Percentiles rank a stretch among this genome's conserved stretches.
Conservation (phyloP, 2,888 invertebrate species). For the Carabus problematicus region DNA sequence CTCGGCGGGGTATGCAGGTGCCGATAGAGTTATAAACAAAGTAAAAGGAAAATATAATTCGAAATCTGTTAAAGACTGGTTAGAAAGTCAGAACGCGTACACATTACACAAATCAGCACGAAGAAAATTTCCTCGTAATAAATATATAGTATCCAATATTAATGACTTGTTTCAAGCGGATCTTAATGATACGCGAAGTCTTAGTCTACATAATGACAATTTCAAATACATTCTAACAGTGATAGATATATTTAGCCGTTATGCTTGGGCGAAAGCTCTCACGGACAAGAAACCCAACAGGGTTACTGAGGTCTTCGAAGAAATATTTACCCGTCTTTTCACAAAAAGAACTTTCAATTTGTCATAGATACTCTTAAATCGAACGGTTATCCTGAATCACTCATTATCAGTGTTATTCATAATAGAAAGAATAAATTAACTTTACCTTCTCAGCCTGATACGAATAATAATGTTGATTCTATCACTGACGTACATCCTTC, state of each 20-base stretch:
- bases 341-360: too few species aligned
- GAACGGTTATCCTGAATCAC: too few species aligned
- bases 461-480: too few species aligned
- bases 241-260: conserved; percentile 15
- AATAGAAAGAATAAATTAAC: too few species aligned
- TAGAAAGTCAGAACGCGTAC: conserved; percentile 12
- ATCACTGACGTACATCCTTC: too few species aligned
- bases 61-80: neutral
- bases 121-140: conserved; percentile 9
- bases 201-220: conserved; percentile 8
- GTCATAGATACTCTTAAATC: too few species aligned
- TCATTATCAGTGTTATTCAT: too few species aligned
- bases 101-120: conserved; percentile 14
- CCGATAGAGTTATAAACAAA: neutral
- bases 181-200: conserved; percentile 17
- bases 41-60: conserved; percentile 15
- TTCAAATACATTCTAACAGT: conserved; percentile 6
- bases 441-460: too few species aligned
- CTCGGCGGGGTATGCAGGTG: conserved; percentile 6
- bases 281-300: conserved; percentile 1
- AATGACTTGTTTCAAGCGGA: conserved; percentile 13
- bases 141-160: conserved; percentile 8
- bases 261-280: conserved; percentile 6
- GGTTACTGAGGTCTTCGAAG: neutral
- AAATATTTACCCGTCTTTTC: too few species aligned